Evolutionary conservation across 2,797 vertebrate species (phyloP).

Genomic region (Amniataba percoides): DNA sequence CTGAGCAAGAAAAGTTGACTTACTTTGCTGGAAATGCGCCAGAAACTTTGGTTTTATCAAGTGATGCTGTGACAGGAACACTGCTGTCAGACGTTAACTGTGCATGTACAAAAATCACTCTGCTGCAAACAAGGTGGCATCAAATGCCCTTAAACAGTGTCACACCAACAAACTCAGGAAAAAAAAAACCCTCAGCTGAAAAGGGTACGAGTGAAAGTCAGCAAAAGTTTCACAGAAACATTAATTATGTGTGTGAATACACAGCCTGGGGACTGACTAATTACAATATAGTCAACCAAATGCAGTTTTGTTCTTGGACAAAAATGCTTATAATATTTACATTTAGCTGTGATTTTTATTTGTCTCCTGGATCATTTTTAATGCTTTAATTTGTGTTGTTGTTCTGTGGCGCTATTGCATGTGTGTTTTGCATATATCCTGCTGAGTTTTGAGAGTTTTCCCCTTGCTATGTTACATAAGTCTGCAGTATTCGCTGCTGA

Average conservation of each 20-base stretch:
- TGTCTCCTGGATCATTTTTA: not conserved
- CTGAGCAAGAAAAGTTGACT: not conserved
- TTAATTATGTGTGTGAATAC: not conserved
- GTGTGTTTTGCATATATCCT: constrained; percentile 26
- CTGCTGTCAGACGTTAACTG: constrained; percentile 19
- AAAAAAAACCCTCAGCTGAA: not conserved
- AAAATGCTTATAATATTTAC: not conserved
- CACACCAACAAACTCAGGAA: not conserved
- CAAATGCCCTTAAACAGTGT: constrained; percentile 8
- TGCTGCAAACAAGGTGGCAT: constrained; percentile 28
- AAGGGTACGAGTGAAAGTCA: not conserved
- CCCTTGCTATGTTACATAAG: constrained; percentile 25
- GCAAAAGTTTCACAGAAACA: not conserved
- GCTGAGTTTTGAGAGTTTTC: constrained; percentile 11
- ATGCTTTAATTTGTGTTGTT: not conserved
- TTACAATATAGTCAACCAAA: not conserved
- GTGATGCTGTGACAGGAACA: constrained; percentile 23
- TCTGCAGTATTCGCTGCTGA: constrained; percentile 33
- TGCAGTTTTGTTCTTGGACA: not conserved
- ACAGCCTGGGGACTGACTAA: too few relatives aligned
- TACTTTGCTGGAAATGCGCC: constrained; percentile 13
- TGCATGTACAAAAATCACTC: constrained; percentile 3
- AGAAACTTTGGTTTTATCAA: constrained; percentile 7
- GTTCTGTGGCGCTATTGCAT: not conserved
- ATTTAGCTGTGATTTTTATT: not conserved